Percentiles rank a stretch among this genome's conserved stretches.
Evolutionary conservation across 2,797 vertebrate species (phyloP).

Genomic region (Tolypeutes matacus): DNA sequence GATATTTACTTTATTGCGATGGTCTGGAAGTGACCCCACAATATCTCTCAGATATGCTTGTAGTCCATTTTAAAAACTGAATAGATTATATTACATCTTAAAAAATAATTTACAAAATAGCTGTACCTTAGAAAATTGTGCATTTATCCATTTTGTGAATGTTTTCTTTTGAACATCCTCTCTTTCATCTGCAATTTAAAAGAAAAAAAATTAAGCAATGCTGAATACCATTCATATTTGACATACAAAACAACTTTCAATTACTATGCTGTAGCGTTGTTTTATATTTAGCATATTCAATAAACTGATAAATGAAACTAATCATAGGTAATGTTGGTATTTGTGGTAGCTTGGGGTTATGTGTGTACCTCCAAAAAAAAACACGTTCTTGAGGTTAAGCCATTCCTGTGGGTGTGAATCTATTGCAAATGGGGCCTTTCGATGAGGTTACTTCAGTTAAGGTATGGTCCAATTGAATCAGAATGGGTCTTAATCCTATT

Average conservation of each 20-base stretch:
- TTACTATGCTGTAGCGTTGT: background rate
- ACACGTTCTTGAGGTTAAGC: too few relatives aligned
- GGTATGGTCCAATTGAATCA: too few relatives aligned
- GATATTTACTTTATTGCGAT: too few relatives aligned
- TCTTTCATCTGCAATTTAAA: constrained; percentile 94
- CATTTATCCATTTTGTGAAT: constrained; percentile 99
- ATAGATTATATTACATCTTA: background rate
- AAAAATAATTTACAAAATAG: constrained; percentile 51
- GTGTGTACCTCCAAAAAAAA: too few relatives aligned
- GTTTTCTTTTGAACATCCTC: constrained; percentile 99
- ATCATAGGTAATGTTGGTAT: constrained; percentile 11
- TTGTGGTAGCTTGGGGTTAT: too few relatives aligned
- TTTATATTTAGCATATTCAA: background rate
- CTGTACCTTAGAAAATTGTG: constrained; percentile 97
- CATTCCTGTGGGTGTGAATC: too few relatives aligned
- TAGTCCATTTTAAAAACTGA: constrained; percentile 8
- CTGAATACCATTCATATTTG: background rate
- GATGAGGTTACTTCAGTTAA: too few relatives aligned
- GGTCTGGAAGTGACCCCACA: too few relatives aligned
- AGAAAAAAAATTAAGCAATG: constrained; percentile 23
- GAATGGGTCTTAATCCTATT: too few relatives aligned
- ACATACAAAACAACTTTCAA: constrained; percentile 3
- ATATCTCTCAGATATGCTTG: too few relatives aligned
- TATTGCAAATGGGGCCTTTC: too few relatives aligned
- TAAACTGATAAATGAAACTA: constrained; percentile 41